Evolutionary conservation across 2,113 vertebrate species (phyloP), one percentile per base, ranked within the genome.

Genomic region (Hucho hucho): DNA sequence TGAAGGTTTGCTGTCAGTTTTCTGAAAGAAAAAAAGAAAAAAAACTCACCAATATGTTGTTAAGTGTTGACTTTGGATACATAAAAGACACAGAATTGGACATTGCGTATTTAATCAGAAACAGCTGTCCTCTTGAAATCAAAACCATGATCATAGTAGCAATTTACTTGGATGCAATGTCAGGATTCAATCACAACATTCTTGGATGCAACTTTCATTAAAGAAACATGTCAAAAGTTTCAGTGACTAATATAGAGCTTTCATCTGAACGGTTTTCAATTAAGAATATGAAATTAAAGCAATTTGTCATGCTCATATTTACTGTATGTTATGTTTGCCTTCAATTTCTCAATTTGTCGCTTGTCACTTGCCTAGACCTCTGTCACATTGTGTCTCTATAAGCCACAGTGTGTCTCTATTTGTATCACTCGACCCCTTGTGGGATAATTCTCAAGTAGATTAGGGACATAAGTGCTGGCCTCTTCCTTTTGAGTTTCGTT

Each of bases 341-440:
- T 74, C 20, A 76, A 64, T 56, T 75, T 25, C n/a, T 14, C 73
- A 68, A 5, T 43, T 43, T 43, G 37, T 43, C 9, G 43, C 49
- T 47, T 75, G 69, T 71, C 49, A 70, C 47, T 56, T 59, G 61
- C 25, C 14, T 72, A 73, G 61, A 64, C 28, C 64, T 22, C 72
- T 64, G 64, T 43, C 7, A 37, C 6, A 37, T 6, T 37, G 32
- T 37, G 6, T 37, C 32, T 32, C 32, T 32, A 32, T 46, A 53
- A 4, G 12, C 1, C 49, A 56, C 53, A 56, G 53, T 47, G 18
- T 58, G 22, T 77, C 76, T 75, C 49, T 24, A 12, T 4, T 64
- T 70, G 71, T 81, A 47, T 87, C 76, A 81, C 64, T 74, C n/a
- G 4, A 73, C 28, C 49, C 69, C 68, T 28, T 65, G 58, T 74